Evolutionary conservation across 1,140 invertebrate genomes (phyloP), one percentile per base, ranked within the genome.

Genomic region (Halictus rubicundus): DNA sequence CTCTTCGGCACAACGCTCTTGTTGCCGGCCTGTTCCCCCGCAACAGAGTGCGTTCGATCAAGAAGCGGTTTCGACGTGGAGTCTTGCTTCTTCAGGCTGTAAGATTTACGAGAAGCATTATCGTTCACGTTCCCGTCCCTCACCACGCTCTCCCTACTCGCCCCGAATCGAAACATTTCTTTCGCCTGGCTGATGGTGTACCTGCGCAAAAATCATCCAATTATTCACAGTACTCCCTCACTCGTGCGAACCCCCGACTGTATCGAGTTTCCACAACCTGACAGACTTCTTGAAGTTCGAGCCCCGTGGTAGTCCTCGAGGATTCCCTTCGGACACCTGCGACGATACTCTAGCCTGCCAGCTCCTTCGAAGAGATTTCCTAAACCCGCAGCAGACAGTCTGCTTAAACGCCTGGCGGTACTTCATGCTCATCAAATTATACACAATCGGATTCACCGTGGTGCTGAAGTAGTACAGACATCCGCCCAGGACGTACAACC

Each of bases 391-490:
- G 83, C 95, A 96, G 2, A 96, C 92, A 1, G 95, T 96, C 87
- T 96, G 94, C 72, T 94, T 95, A 85, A 98, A 98, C 2, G 97
- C 97, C 2, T 95, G 93, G 19, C 97, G 93, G 91, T 97, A 98
- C 84, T 96, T 96, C 46, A 95, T 94, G 9, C 97, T 98, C 97
- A 99, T 98, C 1, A 98, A 94, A 91, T 97, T 98, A 90, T 99
- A 99, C 0, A 99, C 92, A 79, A 98, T 97, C 0, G 98, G 98
- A 93, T 98, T 99, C 60, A 98, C 95, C 0, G 97, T 98, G 27
- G 96, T 96, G 37, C 96, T 97, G 64, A 98, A 95, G 90, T 98
- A 99, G 92, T 98, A 99, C 16, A 97, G 94, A 65, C 96, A 95
- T 1, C 97, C 97, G 21, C 96, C 95, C 7, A 96, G 93, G 68